phyloP scores from a whole-genome alignment of 2,888 invertebrate genomes.

The Mellilla xanthometata region DNA sequence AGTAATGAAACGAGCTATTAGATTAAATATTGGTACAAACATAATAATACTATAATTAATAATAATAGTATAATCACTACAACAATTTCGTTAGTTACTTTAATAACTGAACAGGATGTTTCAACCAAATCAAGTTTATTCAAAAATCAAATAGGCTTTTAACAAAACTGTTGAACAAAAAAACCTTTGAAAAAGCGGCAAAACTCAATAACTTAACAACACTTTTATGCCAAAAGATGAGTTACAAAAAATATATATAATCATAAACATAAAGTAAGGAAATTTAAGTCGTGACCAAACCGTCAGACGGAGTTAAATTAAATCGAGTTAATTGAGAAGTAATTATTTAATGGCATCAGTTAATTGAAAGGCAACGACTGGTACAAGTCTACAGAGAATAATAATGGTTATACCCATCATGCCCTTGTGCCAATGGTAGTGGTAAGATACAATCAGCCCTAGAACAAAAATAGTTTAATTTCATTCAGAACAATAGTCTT shows the following conservation, averaged over 20 bases:
- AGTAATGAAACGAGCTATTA: too few relatives aligned
- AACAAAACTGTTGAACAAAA: conserved; percentile 8
- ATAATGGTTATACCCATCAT: too few relatives aligned
- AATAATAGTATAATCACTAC: background rate
- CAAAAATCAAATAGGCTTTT: conserved; percentile 5
- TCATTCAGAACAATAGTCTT: too few relatives aligned
- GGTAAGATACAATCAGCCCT: too few relatives aligned
- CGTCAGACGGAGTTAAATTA: conserved; percentile 5
- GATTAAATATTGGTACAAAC: too few relatives aligned
- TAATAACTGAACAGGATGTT: conserved; percentile 6
- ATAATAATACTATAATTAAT: too few relatives aligned
- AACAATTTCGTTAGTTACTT: background rate
- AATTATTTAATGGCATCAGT: conserved; percentile 14
- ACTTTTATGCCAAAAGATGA: background rate
- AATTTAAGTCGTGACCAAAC: conserved; percentile 9
- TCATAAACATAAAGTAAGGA: background rate
- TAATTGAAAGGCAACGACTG: background rate
- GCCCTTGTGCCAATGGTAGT: too few relatives aligned
- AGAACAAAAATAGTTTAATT: too few relatives aligned
- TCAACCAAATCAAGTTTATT: conserved; percentile 3
- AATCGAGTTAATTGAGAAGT: conserved; percentile 9
- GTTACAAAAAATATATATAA: background rate
- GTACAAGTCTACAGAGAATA: too few relatives aligned
- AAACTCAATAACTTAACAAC: conserved; percentile 2
- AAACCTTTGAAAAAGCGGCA: conserved; percentile 10